A percentile compares a stretch with the other conserved stretches of the same genome.
phyloP scores from a whole-genome alignment of 2,888 invertebrate genomes.

The Endotricha flammealis region DNA sequence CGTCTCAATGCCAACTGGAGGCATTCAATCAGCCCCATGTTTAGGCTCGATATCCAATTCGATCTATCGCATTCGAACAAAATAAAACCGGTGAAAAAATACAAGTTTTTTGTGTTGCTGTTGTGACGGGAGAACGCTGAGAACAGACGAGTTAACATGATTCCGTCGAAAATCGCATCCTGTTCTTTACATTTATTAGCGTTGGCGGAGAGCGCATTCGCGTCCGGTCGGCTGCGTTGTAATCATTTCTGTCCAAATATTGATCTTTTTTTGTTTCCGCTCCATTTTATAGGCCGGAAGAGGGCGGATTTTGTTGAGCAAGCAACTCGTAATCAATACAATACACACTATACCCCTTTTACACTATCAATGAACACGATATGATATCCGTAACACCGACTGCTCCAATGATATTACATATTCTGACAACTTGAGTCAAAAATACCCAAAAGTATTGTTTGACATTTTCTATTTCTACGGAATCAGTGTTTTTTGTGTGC shows the following conservation, averaged over 20 bases:
- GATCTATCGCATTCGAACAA: constrained; percentile 44
- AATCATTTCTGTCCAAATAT: constrained; percentile 75
- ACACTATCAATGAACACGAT: constrained; percentile 15
- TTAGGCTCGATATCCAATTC: constrained; percentile 59
- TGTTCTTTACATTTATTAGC: constrained; percentile 66
- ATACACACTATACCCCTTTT: constrained; percentile 41
- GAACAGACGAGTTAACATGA: constrained; percentile 63
- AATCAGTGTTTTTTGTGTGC: too few species aligned
- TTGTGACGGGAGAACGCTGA: constrained; percentile 60
- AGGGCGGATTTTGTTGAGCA: constrained; percentile 51
- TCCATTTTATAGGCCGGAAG: constrained; percentile 51
- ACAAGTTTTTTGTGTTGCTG: constrained; percentile 35
- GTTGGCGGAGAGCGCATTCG: constrained; percentile 54
- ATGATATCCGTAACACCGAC: constrained; percentile 12
- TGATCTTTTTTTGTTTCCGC: constrained; percentile 70
- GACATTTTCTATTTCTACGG: too few species aligned
- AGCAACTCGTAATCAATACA: constrained; percentile 55
- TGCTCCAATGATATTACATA: background rate
- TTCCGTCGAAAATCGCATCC: constrained; percentile 70
- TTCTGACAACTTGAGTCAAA: too few species aligned
- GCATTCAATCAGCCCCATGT: constrained; percentile 27
- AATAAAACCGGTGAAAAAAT: constrained; percentile 28
- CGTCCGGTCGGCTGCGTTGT: constrained; percentile 58
- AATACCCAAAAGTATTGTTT: too few species aligned
- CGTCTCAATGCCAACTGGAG: constrained; percentile 45